Conservation (phyloP, 2,797 vertebrate genomes). For the Eleutherodactylus coqui region DNA sequence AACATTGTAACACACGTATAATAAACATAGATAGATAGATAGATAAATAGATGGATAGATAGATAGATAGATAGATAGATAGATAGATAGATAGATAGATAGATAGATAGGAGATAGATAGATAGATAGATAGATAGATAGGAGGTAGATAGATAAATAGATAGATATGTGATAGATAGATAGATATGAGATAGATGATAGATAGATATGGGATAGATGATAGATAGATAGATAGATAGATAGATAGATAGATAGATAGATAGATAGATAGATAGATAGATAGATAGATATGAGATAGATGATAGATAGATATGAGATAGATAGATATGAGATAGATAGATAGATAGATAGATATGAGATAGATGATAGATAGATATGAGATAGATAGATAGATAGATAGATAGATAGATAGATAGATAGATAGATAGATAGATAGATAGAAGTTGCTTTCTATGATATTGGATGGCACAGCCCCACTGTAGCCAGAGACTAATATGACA, state of each 20-base stretch:
- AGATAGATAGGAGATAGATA: neutral
- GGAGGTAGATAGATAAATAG: neutral
- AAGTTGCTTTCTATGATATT: too few relatives aligned
- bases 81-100: neutral
- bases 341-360: neutral
- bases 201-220: neutral
- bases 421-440: neutral
- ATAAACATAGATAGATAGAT: neutral
- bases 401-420: neutral
- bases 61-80: neutral
- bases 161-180: neutral
- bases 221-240: neutral
- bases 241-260: slow-evolving; percentile 5
- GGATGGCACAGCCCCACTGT: too few relatives aligned
- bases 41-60: neutral
- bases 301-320: neutral
- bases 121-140: neutral
- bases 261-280: neutral
- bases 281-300: neutral
- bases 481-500: too few relatives aligned
- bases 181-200: neutral
- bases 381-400: neutral
- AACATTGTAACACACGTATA: neutral
- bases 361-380: neutral
- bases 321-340: neutral